Base-by-base conservation (phyloP, 2,888 invertebrate genomes). In the Caenorhabditis japonica region DNA sequence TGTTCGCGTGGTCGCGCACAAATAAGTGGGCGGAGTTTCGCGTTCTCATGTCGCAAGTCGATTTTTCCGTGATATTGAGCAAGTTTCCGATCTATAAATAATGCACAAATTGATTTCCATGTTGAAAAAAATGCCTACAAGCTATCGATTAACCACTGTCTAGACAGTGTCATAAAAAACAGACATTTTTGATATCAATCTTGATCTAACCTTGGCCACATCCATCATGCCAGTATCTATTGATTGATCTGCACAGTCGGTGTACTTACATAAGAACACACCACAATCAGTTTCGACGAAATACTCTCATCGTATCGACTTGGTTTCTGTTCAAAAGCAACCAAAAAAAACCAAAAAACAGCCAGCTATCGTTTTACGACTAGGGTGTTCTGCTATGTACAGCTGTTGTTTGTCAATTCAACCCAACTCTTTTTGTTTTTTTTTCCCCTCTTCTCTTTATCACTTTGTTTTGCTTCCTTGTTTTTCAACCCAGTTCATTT, bases 371-470 rank as follows among this genome's bases (percentile, higher is more conserved):
- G 49, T 64, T 66, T 66, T 27, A 66, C 64, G 47, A 25, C 47
- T 49, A 34, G 33, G 10, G 34, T 17, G 5, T 41, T 21, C 46
- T 46, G 19, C 17, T 43, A 38, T 33, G 17, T 47, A 56, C 66
- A 49, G 56, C 56, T 66, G 66, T 64, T 64, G 62, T 64, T 64
- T 53, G 34, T 51, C 25, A 27, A 21, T 13, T n/a, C 39, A 17
- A 23, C 43, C 38, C 36, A 7, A 15, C 2, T 25, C 44, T 33
- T 13, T 7, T 62, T 5, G n/a, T 30, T 55, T 33, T 51, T 36
- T 3, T 44, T 1, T 44, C 15, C 12, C 19, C 12, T n/a, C 27
- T 13, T 43, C 21, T 33, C 25, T 36, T 58, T 58, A 4, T 47
- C 36, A 21, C 19, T n/a, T 15, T 15, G 25, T 10, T 17, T 23